phyloP scores from a whole-genome alignment of 2,113 vertebrate genomes.

The Perca schrenkii region DNA sequence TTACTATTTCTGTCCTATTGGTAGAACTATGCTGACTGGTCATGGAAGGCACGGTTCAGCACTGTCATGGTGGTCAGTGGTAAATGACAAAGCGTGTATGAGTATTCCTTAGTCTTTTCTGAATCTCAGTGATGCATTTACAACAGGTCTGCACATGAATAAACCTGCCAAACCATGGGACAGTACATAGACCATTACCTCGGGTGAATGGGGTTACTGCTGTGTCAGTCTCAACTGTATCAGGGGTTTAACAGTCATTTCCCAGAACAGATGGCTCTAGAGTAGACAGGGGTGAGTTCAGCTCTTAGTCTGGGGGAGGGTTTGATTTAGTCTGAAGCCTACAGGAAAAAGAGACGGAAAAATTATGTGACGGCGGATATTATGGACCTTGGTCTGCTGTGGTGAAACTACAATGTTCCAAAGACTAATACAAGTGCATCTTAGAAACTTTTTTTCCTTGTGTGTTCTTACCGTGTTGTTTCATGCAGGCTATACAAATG shows the following conservation, averaged over 20 bases:
- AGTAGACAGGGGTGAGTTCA: neutral
- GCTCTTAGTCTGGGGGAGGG: neutral
- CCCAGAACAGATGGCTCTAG: constrained; percentile 26
- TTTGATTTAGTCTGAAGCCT: constrained; percentile 9
- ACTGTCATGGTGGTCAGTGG: constrained; percentile 36
- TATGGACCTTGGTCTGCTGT: too few species aligned
- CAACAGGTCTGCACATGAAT: neutral
- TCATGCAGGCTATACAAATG: too few species aligned
- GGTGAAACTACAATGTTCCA: too few species aligned
- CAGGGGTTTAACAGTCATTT: constrained; percentile 47
- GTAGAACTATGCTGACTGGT: constrained; percentile 34
- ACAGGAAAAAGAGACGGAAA: neutral
- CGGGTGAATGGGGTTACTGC: constrained; percentile 23
- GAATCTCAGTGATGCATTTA: constrained; percentile 25
- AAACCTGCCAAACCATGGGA: constrained; percentile 59
- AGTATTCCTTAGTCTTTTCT: neutral
- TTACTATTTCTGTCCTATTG: neutral
- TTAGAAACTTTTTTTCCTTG: too few species aligned
- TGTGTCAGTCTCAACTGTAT: constrained; percentile 45
- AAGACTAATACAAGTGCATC: too few species aligned
- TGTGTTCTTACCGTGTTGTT: too few species aligned
- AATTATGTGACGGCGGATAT: too few species aligned
- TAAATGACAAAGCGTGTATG: constrained; percentile 40
- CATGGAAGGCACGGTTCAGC: constrained; percentile 1
- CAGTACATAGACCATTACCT: constrained; percentile 53